Conservation (phyloP, 2,113 vertebrate species). For the Sialia sialis region DNA sequence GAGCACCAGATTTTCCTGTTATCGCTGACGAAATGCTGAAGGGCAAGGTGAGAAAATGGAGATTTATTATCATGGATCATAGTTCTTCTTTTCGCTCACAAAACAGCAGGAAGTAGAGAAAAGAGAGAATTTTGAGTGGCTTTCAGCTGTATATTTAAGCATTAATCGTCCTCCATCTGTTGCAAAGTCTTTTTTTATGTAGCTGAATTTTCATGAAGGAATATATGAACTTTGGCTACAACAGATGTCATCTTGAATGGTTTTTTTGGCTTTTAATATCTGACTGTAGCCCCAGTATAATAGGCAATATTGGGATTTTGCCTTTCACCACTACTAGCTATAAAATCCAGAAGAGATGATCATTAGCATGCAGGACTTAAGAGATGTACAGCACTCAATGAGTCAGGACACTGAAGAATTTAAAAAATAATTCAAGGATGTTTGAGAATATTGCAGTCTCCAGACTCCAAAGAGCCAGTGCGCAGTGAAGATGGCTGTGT, state of each 20-base stretch:
- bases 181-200: not conserved
- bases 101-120: not conserved
- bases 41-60: not conserved
- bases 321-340: not conserved
- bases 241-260: not conserved
- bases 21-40: not conserved
- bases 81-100: not conserved
- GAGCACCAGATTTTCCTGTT: not conserved
- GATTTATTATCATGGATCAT: not conserved
- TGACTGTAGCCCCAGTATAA: not conserved
- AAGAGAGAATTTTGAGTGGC: not conserved
- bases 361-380: slow-evolving; percentile 17
- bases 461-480: not conserved
- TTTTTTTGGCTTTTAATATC: not conserved
- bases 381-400: not conserved
- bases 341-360: slow-evolving; percentile 20
- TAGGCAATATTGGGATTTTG: not conserved
- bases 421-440: not conserved
- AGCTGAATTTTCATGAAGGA: slow-evolving; percentile 39
- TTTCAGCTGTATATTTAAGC: slow-evolving; percentile 5
- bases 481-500: not conserved
- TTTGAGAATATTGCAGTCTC: not conserved
- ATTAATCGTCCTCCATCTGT: slow-evolving; percentile 41
- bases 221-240: slow-evolving; percentile 25
- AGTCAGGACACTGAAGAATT: not conserved